These are phyloP conservation scores for Myotis findleyi DNA, from an alignment of 2,797 vertebrate species.

Conservation along the genomic window DNA sequence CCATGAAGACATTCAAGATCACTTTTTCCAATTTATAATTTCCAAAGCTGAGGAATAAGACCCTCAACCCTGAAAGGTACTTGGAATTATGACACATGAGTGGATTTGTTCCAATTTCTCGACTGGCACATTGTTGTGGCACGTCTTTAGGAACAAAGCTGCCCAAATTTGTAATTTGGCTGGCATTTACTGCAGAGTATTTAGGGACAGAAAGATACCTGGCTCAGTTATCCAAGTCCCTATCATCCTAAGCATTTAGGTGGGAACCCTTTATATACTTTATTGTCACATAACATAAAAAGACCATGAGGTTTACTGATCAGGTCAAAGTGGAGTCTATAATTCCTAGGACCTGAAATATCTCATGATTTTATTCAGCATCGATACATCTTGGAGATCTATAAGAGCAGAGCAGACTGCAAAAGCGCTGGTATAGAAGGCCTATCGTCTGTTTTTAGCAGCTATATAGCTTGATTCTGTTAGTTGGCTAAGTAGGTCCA, in stretches of 20 bases:
- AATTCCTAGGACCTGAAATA: not conserved
- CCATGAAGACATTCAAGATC: not conserved
- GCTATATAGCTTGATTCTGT: not conserved
- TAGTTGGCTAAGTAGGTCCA: not conserved
- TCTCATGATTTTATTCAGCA: not conserved
- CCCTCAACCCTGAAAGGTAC: not conserved
- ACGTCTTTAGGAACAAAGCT: not conserved
- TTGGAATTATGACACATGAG: not conserved
- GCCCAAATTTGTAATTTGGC: not conserved
- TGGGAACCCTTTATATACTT: not conserved
- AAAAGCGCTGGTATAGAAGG: not conserved
- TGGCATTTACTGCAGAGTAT: not conserved
- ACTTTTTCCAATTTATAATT: not conserved
- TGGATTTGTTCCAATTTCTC: not conserved
- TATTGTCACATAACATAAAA: not conserved
- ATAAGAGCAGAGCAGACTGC: not conserved
- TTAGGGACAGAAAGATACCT: not conserved
- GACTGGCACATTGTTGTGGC: not conserved
- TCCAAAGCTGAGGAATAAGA: not conserved
- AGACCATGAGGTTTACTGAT: not conserved
- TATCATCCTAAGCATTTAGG: not conserved
- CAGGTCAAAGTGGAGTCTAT: not conserved
- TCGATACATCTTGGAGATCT: not conserved
- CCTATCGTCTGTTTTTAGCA: not conserved
- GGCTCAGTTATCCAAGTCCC: not conserved